Conservation (phyloP, 2,888 invertebrate genomes). For the Thereva unica region DNA sequence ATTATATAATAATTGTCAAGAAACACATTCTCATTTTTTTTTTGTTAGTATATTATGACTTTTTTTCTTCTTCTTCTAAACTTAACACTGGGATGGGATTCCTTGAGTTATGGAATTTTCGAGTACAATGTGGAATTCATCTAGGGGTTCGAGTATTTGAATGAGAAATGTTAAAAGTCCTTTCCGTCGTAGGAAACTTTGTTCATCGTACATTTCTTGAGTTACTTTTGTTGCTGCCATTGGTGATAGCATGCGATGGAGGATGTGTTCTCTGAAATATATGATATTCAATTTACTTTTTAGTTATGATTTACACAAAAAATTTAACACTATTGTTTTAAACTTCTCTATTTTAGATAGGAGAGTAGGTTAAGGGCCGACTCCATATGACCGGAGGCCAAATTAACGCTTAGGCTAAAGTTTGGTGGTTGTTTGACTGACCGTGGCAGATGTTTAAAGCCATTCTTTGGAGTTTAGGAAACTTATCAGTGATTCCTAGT, state of each 20-base stretch:
- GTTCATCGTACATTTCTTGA: slow-evolving; percentile 93
- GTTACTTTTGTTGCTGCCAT: slow-evolving; percentile 90
- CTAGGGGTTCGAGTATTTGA: slow-evolving; percentile 87
- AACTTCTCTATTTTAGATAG: background rate
- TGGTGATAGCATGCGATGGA: slow-evolving; percentile 89
- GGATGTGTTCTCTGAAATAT: slow-evolving; percentile 76
- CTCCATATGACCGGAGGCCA: too few species aligned
- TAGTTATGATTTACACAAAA: too few species aligned
- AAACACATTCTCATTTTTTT: too few species aligned
- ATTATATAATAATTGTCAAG: too few species aligned
- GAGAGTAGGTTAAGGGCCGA: background rate
- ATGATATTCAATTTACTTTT: slow-evolving; percentile 21
- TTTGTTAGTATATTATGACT: background rate
- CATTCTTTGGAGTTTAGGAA: too few species aligned
- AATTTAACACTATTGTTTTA: background rate
- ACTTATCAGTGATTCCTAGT: too few species aligned
- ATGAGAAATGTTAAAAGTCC: slow-evolving; percentile 84
- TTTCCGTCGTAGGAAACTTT: slow-evolving; percentile 88
- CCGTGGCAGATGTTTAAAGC: too few species aligned
- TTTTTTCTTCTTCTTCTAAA: background rate
- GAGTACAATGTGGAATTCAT: slow-evolving; percentile 84
- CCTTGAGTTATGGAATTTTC: slow-evolving; percentile 79
- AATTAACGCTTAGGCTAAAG: too few species aligned
- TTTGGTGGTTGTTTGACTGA: too few species aligned
- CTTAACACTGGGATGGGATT: slow-evolving; percentile 58